Evolutionary conservation across 23 tunicate genomes (phyloP).

Genomic region (Diplosoma virens): DNA sequence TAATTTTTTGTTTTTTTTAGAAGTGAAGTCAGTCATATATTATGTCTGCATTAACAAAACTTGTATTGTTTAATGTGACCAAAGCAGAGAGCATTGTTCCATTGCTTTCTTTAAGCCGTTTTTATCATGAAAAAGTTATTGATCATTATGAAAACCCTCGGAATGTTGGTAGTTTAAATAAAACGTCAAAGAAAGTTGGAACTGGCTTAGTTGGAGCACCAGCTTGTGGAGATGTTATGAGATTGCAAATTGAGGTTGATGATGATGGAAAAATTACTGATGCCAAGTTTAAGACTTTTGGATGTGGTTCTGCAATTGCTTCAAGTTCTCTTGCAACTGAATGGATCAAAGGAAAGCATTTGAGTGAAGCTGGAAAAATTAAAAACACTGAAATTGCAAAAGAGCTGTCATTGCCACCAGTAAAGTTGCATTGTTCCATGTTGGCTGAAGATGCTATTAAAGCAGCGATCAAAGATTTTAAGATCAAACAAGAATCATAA

Average conservation of each 20-base stretch:
- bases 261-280: conserved; percentile 91
- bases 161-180: conserved; percentile 92
- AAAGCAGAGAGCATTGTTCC: background rate
- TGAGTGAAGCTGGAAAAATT: conserved; percentile 73
- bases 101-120: no score
- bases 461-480: conserved; percentile 92
- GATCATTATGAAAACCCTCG: conserved; percentile 98
- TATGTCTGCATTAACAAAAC: background rate
- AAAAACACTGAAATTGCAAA: conserved; percentile 89
- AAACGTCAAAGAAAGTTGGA: conserved; percentile 75
- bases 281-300: conserved; percentile 99
- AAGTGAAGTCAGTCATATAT: background rate
- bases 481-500: conserved; percentile 41
- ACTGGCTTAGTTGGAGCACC: conserved; percentile 99
- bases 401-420: conserved; percentile 97
- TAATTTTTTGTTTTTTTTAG: background rate
- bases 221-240: conserved; percentile 99
- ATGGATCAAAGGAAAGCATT: conserved; percentile 87
- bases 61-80: background rate
- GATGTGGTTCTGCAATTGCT: conserved; percentile 99
- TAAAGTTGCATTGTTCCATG: conserved; percentile 98
- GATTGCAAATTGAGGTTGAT: conserved; percentile 90
- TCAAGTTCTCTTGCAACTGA: conserved; percentile 98
- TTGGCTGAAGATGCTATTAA: conserved; percentile 99
- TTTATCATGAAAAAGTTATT: conserved; percentile 81